These are phyloP conservation scores for Metallyticus violacea DNA, from an alignment of 2,888 invertebrate species.

Conservation along the genomic window DNA sequence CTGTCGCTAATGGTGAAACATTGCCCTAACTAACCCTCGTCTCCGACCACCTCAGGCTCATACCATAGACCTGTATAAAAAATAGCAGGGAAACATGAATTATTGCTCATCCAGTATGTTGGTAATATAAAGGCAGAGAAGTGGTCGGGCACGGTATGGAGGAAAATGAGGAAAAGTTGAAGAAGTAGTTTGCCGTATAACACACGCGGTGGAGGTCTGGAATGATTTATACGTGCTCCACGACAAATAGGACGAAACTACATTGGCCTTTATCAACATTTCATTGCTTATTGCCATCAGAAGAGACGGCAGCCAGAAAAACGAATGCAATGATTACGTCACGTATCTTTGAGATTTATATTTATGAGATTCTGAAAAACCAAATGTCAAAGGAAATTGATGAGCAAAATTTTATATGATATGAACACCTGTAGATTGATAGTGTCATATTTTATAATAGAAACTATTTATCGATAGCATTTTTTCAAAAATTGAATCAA, in stretches of 20 bases:
- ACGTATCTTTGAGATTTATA: background rate
- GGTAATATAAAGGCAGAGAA: too few species aligned
- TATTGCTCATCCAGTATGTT: background rate
- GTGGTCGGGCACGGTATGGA: too few species aligned
- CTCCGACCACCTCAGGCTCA: too few species aligned
- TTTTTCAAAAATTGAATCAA: too few species aligned
- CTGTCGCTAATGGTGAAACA: constrained; percentile 10
- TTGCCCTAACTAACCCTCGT: background rate
- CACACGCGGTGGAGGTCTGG: background rate
- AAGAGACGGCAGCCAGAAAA: background rate
- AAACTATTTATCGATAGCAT: too few species aligned
- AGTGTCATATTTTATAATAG: too few species aligned
- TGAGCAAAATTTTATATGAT: too few species aligned
- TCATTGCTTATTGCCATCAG: background rate
- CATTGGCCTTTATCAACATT: background rate
- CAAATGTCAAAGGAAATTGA: background rate
- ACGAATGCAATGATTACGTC: background rate
- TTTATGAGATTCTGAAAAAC: background rate
- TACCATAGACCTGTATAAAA: background rate
- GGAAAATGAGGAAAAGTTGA: background rate
- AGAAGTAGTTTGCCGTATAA: background rate
- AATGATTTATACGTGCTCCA: background rate
- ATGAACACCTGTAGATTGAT: too few species aligned
- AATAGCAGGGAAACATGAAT: background rate
- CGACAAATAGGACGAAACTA: background rate